Percentiles rank a stretch among this genome's conserved stretches.
These are phyloP conservation scores for Poecilus cupreus DNA, from an alignment of 2,888 invertebrate species.

Conservation along the genomic window DNA sequence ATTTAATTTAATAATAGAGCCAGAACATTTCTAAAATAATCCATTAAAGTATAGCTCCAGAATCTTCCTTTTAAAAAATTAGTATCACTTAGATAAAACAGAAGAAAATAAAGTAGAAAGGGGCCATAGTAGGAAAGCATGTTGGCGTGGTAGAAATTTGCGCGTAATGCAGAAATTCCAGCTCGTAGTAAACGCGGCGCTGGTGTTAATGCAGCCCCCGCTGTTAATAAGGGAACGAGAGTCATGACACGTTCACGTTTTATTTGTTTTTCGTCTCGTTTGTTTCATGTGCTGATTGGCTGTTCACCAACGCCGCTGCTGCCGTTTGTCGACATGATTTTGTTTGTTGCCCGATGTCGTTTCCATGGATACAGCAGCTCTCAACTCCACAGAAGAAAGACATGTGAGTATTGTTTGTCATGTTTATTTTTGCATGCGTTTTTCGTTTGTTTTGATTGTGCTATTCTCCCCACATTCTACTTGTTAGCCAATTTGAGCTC, in stretches of 20 bases:
- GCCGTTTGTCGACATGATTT: slow-evolving; percentile 42
- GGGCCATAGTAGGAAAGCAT: slow-evolving; percentile 4
- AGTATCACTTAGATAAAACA: not conserved
- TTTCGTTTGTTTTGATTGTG: slow-evolving; percentile 32
- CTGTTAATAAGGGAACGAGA: slow-evolving; percentile 31
- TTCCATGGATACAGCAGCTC: slow-evolving; percentile 52
- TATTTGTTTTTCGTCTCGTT: slow-evolving; percentile 55
- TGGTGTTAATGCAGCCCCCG: slow-evolving; percentile 20
- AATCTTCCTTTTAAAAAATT: not conserved
- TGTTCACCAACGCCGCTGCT: slow-evolving; percentile 22
- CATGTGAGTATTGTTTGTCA: slow-evolving; percentile 53
- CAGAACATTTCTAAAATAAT: not conserved
- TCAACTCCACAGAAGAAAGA: slow-evolving; percentile 57
- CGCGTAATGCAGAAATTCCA: slow-evolving; percentile 25
- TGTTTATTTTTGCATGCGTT: slow-evolving; percentile 35
- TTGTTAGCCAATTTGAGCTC: slow-evolving; percentile 31
- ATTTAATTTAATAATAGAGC: not conserved
- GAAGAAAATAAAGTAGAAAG: not conserved
- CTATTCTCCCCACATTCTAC: slow-evolving; percentile 25
- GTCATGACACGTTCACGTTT: slow-evolving; percentile 41
- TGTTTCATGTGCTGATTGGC: slow-evolving; percentile 57
- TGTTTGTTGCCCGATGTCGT: slow-evolving; percentile 37
- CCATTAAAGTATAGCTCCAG: not conserved
- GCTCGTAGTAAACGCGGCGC: not conserved
- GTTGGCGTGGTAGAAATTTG: slow-evolving; percentile 17